phyloP scores from a whole-genome alignment of 92 coral and sea anemone genomes.

The Parazoanthus atlanticus region DNA sequence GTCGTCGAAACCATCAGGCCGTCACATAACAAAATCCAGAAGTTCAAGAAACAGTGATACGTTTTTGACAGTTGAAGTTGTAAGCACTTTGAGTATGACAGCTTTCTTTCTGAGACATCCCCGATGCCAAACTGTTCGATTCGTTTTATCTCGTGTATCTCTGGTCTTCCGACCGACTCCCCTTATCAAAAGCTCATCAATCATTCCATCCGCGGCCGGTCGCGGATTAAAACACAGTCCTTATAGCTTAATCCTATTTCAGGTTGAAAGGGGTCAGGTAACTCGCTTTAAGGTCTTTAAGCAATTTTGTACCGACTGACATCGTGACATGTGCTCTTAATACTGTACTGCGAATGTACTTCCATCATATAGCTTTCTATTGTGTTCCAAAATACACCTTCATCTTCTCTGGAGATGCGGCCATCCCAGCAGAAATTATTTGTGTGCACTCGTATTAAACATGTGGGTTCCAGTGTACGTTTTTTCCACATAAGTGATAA shows the following conservation, averaged over 20 bases:
- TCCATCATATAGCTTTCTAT: too few relatives aligned
- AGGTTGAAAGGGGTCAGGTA: not conserved
- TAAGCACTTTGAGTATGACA: too few relatives aligned
- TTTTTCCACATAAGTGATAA: too few relatives aligned
- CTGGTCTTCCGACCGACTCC: not conserved
- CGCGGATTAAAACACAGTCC: not conserved
- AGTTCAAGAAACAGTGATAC: too few relatives aligned
- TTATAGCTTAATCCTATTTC: not conserved
- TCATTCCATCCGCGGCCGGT: not conserved
- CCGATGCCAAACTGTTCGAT: not conserved
- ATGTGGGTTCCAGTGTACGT: not conserved
- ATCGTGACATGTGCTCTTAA: not conserved
- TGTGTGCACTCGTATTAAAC: not conserved
- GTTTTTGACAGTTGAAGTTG: too few relatives aligned
- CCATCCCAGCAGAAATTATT: not conserved
- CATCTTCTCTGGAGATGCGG: not conserved
- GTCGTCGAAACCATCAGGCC: too few relatives aligned
- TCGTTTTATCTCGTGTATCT: not conserved
- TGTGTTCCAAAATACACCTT: not conserved
- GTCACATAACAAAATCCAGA: too few relatives aligned
- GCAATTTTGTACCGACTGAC: not conserved
- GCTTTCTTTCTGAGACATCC: too few relatives aligned
- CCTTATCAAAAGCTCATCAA: conserved; percentile 20
- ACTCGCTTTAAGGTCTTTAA: not conserved
- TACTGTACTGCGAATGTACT: not conserved